Base-by-base conservation (phyloP, 2,888 invertebrate genomes). In the Mesorhabditis spiculigera region DNA sequence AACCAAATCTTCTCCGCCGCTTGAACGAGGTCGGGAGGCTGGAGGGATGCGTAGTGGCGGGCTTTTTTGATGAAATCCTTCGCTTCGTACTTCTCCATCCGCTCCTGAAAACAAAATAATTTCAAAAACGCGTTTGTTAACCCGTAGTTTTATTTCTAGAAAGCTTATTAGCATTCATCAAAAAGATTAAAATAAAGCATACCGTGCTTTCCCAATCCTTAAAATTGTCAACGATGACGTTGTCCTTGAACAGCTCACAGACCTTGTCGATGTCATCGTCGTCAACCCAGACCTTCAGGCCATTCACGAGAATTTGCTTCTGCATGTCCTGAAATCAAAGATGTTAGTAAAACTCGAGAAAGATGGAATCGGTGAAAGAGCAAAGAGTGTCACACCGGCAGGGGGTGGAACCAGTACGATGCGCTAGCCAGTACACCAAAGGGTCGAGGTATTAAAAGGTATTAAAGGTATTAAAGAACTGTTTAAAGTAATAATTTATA, bases 101-200 rank as follows among this genome's bases (percentile, higher is more conserved):
- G 43, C 71, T 71, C 50, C 71, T 71, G 69, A 70, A 71, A 70
- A 66, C 41, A 71, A 71, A 71, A 10, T 45, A 70, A 65, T 71
- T 66, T 66, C 16, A 66, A 71, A 71, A 70, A 71, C 58, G 69
- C 65, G 71, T 71, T 71, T 71, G 71, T 71, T 69, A 71, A 71
- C 68, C 70, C 68, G 65, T 71, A 71, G 71, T 71, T 69, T 71
- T 64, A 70, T 69, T 71, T 71, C 64, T 42, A 70, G 58, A 71
- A 71, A 71, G 68, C 71, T 69, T 69, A 71, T 69, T 71, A 69
- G 43, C 68, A 71, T 71, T 71, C 58, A 71, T 71, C 70, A 63
- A 71, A 71, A 70, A 70, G 70, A 70, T 62, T 70, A 63, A 70
- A 71, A 69, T 71, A 71, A 71, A 71, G 28, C 68, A 71, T 65